Percentiles rank a stretch among this genome's conserved stretches.
Evolutionary conservation across 2,888 invertebrate genomes (phyloP).

Genomic region (Aethes cnicana): DNA sequence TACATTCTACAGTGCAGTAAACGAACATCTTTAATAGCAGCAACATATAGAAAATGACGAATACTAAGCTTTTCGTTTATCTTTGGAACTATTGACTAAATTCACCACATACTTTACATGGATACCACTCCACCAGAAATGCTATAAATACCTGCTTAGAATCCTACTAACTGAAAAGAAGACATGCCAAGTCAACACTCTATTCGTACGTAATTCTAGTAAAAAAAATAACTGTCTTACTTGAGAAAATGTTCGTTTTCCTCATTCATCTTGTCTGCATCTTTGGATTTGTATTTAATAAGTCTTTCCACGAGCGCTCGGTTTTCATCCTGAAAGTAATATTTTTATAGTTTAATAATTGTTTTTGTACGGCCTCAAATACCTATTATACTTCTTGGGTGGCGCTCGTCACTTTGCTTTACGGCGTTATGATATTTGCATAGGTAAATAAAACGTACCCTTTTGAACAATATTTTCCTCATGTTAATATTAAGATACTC

Average conservation of each 20-base stretch:
- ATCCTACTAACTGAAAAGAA: conserved; percentile 17
- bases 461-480: conserved; percentile 13
- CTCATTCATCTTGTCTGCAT: conserved; percentile 97
- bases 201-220: conserved; percentile 18
- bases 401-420: too few species aligned
- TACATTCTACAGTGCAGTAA: conserved; percentile 48
- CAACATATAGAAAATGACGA: conserved; percentile 56
- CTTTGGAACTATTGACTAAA: conserved; percentile 47
- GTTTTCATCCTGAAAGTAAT: conserved; percentile 91
- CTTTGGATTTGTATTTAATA: conserved; percentile 95
- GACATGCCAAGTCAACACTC: conserved; percentile 14
- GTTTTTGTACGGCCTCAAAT: not conserved
- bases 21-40: conserved; percentile 47
- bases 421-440: not conserved
- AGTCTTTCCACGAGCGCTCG: conserved; percentile 91
- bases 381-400: too few species aligned
- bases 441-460: not conserved
- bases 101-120: conserved; percentile 45
- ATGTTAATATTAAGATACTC: conserved; percentile 1
- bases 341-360: conserved; percentile 32
- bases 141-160: not conserved
- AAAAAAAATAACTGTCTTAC: conserved; percentile 78
- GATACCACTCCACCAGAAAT: not conserved
- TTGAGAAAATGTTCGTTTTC: conserved; percentile 96
- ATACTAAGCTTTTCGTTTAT: conserved; percentile 41